Percentiles rank a stretch among this genome's conserved stretches.
Evolutionary conservation across 2,888 invertebrate genomes (phyloP).

Genomic region (Lasioglossum oenotherae): DNA sequence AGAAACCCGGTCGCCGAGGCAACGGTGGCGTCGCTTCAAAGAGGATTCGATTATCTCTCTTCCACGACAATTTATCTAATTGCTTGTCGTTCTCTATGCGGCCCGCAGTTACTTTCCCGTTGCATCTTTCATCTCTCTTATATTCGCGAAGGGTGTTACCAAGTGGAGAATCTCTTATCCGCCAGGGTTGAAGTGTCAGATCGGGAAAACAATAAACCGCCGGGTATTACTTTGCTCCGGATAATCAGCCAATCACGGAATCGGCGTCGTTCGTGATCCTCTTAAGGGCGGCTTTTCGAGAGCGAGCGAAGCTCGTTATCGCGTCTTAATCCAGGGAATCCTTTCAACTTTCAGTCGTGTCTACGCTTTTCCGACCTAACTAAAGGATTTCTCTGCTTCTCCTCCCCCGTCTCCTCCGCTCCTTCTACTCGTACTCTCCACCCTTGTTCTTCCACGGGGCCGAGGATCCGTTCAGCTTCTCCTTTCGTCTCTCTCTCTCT

Average conservation of each 20-base stretch:
- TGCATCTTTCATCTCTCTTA: slow-evolving; percentile 62
- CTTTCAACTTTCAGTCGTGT: slow-evolving; percentile 75
- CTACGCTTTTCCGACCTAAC: slow-evolving; percentile 69
- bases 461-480: slow-evolving; percentile 27
- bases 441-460: slow-evolving; percentile 18
- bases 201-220: slow-evolving; percentile 74
- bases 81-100: slow-evolving; percentile 58
- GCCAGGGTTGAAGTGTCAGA: slow-evolving; percentile 68
- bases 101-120: slow-evolving; percentile 36
- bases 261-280: slow-evolving; percentile 73
- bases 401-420: not conserved
- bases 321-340: slow-evolving; percentile 79
- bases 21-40: slow-evolving; percentile 34
- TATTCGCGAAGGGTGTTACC: slow-evolving; percentile 62
- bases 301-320: slow-evolving; percentile 78
- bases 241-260: slow-evolving; percentile 77
- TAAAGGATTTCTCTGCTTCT: slow-evolving; percentile 62
- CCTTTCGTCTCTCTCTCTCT: not conserved
- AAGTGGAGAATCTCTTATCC: slow-evolving; percentile 67
- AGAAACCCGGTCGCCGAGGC: slow-evolving; percentile 1
- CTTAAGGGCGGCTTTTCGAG: slow-evolving; percentile 73
- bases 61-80: slow-evolving; percentile 58
- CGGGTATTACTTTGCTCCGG: slow-evolving; percentile 65
- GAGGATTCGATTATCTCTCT: slow-evolving; percentile 55
- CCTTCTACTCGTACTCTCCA: not conserved